Evolutionary conservation across 1,140 invertebrate genomes (phyloP).

Genomic region (Onthophagus taurus): DNA sequence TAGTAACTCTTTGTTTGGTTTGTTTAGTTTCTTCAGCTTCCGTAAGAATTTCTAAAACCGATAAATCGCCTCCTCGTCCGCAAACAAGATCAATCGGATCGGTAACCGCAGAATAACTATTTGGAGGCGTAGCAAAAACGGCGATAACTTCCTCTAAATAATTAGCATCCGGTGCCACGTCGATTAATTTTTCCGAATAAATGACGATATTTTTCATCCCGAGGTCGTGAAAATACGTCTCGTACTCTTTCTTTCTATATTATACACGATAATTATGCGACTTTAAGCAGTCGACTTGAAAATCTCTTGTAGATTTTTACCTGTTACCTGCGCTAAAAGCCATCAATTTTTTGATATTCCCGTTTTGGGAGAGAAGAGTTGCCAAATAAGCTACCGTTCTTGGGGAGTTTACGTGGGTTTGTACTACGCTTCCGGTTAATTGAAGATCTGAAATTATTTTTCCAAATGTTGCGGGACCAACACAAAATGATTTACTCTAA

Average conservation of each 20-base stretch:
- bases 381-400: conserved; percentile 64
- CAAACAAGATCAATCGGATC: conserved; percentile 66
- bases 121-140: conserved; percentile 61
- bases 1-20: conserved; percentile 46
- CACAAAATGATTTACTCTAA: conserved; percentile 65
- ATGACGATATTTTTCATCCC: conserved; percentile 48
- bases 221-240: conserved; percentile 42
- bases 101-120: conserved; percentile 62
- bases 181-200: conserved; percentile 49
- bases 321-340: conserved; percentile 51
- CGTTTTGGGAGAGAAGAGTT: conserved; percentile 51
- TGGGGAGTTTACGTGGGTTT: conserved; percentile 65
- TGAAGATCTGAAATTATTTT: conserved; percentile 52
- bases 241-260: conserved; percentile 43
- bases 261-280: too few relatives aligned
- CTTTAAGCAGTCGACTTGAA: conserved; percentile 1
- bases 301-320: conserved; percentile 26
- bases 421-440: conserved; percentile 59
- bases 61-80: conserved; percentile 54
- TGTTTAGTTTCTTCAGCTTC: conserved; percentile 52
- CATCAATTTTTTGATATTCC: conserved; percentile 47
- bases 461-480: conserved; percentile 60
- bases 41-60: conserved; percentile 56
- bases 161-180: conserved; percentile 44
- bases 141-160: conserved; percentile 59